Base-by-base conservation (phyloP, 2,888 invertebrate species). In the Phanerotoma sp. region DNA sequence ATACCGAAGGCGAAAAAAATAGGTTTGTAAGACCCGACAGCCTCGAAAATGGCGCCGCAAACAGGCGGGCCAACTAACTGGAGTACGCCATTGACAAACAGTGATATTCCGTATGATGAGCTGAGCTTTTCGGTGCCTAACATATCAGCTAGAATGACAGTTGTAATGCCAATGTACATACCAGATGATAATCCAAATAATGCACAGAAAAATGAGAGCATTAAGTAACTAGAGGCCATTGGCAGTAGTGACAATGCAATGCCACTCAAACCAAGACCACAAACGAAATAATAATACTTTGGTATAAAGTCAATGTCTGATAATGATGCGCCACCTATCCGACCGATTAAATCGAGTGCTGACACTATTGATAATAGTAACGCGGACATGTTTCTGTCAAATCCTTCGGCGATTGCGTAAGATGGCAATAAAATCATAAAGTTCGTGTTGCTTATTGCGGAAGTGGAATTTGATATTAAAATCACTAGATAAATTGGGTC, bases 121-220 rank as follows among this genome's bases (percentile, higher is more conserved):
- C 91, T 90, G 0, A 93, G 75, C 13, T 88, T 81, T 63, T 93
- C 91, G 0, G 88, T 86, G 0, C 93, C 93, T 5, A 93, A 72
- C 86, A 92, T 86, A 68, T 93, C 92, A 0, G 91, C 89, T 84
- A 93, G 87, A 4, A 92, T 89, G 41, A 93, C 86, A 2, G 92
- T 91, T 0, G 91, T 91, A n/a, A 92, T 87, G 2, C 93, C 93
- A 0, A 91, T 90, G 72, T 92, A 92, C 18, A 88, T 84, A 5
- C 93, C 93, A 0, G 92, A 91, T 0, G 91, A 88, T 11, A 93
- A 77, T 1, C 93, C 93, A 70, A 92, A 93, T 2, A 88, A 71
- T 0, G 86, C 86, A 72, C 91, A 92, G 69, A 86, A 87, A 25
- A 82, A 81, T 48, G 87, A 84, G 1, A 91, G 82, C 54, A 83